Base-by-base conservation (phyloP, 2,888 invertebrate genomes). In the Chironomus tentans region DNA sequence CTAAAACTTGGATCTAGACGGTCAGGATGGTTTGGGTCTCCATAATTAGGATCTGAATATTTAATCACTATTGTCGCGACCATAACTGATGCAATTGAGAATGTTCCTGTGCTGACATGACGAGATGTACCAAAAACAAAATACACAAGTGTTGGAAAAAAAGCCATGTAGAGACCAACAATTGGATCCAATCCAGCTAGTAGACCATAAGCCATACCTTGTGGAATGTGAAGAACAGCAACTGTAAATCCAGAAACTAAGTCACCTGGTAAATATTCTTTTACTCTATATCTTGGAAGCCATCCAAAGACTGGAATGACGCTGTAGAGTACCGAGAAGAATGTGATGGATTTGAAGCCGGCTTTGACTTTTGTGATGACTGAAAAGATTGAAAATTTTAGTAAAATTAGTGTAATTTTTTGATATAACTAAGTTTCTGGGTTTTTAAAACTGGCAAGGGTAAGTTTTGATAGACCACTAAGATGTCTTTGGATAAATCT, bases 31-130 rank as follows among this genome's bases (percentile, higher is more conserved):
- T 4, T n/a, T 28, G 38, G 10, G 15, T 15, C n/a, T 46, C 46
- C 69, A 61, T 28, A 13, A 68, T 28, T 78, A 1, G 80, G 81
- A 21, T 83, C 84, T 70, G 85, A 84, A 80, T 87, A 84, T 38
- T 85, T 84, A 68, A 84, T 81, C 0, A 93, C 91, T 7, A 90
- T 88, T 82, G 91, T 91, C n/a, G 92, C 91, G 0, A 92, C 89
- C 94, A 95, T 94, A 81, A 95, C 86, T 82, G 92, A 92, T 56
- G 93, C 88, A 10, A 95, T 90, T 48, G 95, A 94, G 84, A 92
- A 91, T 0, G 91, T 91, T 74, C 91, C 95, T 81, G 94, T 90
- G 1, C 94, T 95, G 76, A 92, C 89, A 81, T 95, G 95, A 78
- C 88, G 87, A 0, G 94, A 94, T 2, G 94, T 93, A 76, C 94